Evolutionary conservation across 1,140 invertebrate species (phyloP), one percentile per base, ranked within the genome.

Genomic region (Conopomorpha cramerella): DNA sequence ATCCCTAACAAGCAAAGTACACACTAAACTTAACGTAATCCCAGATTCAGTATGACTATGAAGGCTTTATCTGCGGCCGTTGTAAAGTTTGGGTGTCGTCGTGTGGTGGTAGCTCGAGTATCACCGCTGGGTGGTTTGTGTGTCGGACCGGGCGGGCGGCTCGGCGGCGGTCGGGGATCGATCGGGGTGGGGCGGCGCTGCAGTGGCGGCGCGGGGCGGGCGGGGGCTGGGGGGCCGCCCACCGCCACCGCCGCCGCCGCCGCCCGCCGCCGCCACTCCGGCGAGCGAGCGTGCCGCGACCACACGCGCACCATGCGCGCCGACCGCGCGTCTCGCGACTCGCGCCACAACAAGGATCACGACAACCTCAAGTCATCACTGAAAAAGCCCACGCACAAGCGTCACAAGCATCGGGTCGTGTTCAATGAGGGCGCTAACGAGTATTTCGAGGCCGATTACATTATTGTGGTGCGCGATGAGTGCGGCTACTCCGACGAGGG

Each of bases 371-470:
- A 77, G 40, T 78, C 76, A 7, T 73, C 72, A 44, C 70, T 77
- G 16, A 77, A 78, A 62, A 77, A 76, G 39, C 66, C 66, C 11
- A 56, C 14, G 10, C 13, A 32, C 26, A 74, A 70, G 47, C 29
- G 51, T 33, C 76, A 77, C 53, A 89, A 89, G 55, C 82, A 88
- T 59, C 82, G 90, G n/a, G 90, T 93, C 0, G 84, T 90, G 8
- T 92, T 93, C 48, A 88, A 92, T 58, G 90, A 93, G 70, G 89
- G 86, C 42, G 81, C 87, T 13, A 93, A 93, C 70, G 89, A 91
- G 65, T 92, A 91, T 68, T 92, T 92, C 60, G 90, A 92, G 37
- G 89, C 90, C 1, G 90, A 93, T 70, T 93, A 93, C 52, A 91
- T 93, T 43, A 92, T 93, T 49, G 72, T 92, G 14, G 90, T 92